These are phyloP conservation scores for Linyphia triangularis DNA, from an alignment of 2,888 invertebrate species.

Conservation along the genomic window DNA sequence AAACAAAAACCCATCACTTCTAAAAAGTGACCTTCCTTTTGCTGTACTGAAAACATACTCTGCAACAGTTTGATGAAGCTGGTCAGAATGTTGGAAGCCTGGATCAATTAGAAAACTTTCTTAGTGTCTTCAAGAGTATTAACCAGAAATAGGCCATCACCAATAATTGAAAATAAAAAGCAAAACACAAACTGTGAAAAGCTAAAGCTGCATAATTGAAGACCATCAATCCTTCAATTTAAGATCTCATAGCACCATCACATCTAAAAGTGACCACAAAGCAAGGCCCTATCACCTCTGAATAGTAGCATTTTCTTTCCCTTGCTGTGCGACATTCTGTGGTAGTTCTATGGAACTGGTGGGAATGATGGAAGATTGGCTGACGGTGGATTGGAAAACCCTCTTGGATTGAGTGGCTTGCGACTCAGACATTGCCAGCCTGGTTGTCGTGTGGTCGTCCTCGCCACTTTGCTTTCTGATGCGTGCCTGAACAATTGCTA, in stretches of 20 bases:
- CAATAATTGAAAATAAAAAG: too few relatives aligned
- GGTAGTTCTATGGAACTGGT: conserved; percentile 44
- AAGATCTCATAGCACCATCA: neutral
- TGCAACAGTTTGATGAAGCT: conserved; percentile 41
- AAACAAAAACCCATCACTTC: too few relatives aligned
- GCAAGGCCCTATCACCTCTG: conserved; percentile 36
- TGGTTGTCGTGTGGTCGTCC: conserved; percentile 6
- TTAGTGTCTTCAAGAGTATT: too few relatives aligned
- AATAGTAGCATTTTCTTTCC: conserved; percentile 51
- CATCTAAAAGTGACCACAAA: too few relatives aligned
- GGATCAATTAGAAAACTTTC: too few relatives aligned
- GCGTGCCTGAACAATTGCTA: conserved; percentile 90
- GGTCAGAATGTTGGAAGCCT: conserved; percentile 25
- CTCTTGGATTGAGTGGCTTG: neutral
- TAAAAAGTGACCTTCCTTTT: too few relatives aligned
- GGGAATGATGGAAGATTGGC: conserved; percentile 18
- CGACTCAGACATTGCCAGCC: neutral
- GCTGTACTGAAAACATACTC: too few relatives aligned
- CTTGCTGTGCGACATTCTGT: conserved; percentile 10
- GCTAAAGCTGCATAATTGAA: too few relatives aligned
- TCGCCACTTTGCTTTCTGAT: conserved; percentile 78
- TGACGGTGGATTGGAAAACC: neutral
- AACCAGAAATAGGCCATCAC: too few relatives aligned
- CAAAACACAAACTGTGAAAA: too few relatives aligned
- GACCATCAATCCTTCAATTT: too few relatives aligned